These are phyloP conservation scores for Falcunculus frontatus DNA, from an alignment of 2,113 vertebrate genomes.

Conservation along the genomic window DNA sequence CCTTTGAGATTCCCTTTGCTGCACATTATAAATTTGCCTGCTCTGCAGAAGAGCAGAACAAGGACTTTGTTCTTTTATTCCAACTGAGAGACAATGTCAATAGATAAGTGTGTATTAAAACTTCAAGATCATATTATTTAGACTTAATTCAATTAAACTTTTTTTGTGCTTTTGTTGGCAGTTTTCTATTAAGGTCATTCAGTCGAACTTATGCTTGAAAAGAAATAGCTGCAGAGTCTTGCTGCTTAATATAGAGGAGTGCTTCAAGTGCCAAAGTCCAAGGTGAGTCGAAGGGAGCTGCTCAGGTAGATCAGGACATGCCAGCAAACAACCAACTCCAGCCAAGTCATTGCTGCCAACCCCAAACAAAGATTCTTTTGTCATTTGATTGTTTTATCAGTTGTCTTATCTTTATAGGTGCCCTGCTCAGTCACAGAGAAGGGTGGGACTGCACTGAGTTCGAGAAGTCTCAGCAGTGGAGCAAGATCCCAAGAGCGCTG, in stretches of 20 bases:
- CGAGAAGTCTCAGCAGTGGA: background rate
- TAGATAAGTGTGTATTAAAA: constrained; percentile 26
- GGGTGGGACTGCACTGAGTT: background rate
- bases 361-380: background rate
- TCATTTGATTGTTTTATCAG: background rate
- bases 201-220: background rate
- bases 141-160: constrained; percentile 39
- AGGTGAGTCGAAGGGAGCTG: constrained; percentile 8
- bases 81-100: background rate
- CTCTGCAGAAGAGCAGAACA: constrained; percentile 9
- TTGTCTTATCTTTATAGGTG: background rate
- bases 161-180: constrained; percentile 36
- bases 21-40: background rate
- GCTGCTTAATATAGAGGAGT: background rate
- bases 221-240: background rate
- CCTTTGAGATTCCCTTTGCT: background rate
- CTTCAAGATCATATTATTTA: constrained; percentile 51
- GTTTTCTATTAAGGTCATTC: constrained; percentile 29
- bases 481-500: background rate
- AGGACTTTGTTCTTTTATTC: constrained; percentile 25
- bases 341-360: background rate
- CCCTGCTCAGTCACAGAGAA: background rate
- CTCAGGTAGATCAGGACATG: background rate
- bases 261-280: constrained; percentile 9
- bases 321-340: background rate